Conservation (phyloP, 2,797 vertebrate species). For the Xenopus petersii region DNA sequence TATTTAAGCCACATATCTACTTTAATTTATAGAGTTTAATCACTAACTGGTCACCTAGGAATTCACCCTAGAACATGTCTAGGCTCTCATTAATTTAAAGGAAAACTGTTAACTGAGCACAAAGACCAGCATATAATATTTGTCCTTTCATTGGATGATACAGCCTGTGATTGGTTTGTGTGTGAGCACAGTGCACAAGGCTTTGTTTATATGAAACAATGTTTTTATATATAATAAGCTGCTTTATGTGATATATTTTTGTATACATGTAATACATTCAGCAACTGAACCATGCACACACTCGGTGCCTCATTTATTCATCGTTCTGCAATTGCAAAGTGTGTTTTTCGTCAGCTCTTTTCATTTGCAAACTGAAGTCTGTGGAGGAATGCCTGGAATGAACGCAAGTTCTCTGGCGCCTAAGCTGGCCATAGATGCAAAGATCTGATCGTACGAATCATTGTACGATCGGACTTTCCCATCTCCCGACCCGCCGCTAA, state of each 20-base stretch:
- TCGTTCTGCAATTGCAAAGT: neutral
- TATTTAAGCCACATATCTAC: too few species aligned
- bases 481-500: too few species aligned
- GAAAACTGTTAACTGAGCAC: too few species aligned
- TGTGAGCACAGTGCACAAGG: neutral
- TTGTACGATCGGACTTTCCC: too few species aligned
- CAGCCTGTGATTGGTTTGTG: too few species aligned
- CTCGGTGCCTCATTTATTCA: neutral
- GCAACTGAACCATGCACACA: neutral
- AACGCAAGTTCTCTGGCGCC: neutral
- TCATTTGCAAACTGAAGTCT: neutral
- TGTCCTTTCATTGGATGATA: too few species aligned
- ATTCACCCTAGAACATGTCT: neutral
- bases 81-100: neutral
- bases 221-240: neutral
- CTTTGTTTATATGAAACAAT: neutral
- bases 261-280: neutral
- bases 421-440: too few species aligned
- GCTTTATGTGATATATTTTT: neutral
- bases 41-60: neutral
- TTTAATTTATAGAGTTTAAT: neutral
- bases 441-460: too few species aligned
- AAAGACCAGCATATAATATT: too few species aligned
- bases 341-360: neutral
- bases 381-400: slow-evolving; percentile 11